phyloP scores from a whole-genome alignment of 2,888 invertebrate species.

The Nineta flava region DNA sequence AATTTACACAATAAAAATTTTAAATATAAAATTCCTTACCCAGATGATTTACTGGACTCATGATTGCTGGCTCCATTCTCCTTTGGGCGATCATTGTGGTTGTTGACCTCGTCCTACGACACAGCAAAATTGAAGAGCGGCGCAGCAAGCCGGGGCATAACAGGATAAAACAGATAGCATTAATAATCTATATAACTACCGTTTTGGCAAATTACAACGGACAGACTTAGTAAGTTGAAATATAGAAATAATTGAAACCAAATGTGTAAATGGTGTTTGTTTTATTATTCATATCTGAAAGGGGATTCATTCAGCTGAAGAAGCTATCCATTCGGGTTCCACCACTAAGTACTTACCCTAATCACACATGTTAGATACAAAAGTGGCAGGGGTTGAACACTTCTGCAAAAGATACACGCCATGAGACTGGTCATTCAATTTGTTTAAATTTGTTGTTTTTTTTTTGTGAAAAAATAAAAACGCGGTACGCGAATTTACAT shows the following conservation, averaged over 20 bases:
- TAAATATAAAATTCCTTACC: conserved; percentile 28
- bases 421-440: conserved; percentile 30
- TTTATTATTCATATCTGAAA: background rate
- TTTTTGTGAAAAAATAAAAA: conserved; percentile 1
- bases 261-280: background rate
- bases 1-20: background rate
- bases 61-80: conserved; percentile 39
- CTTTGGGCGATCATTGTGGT: conserved; percentile 33
- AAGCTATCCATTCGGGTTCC: background rate
- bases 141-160: conserved; percentile 17
- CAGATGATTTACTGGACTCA: conserved; percentile 26
- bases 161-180: conserved; percentile 26
- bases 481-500: background rate
- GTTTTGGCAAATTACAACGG: background rate
- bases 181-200: conserved; percentile 18
- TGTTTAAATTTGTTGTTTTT: conserved; percentile 4
- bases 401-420: conserved; percentile 72
- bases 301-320: background rate
- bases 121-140: conserved; percentile 28
- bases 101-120: conserved; percentile 30
- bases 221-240: background rate
- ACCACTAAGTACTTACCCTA: conserved; percentile 35
- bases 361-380: conserved; percentile 6
- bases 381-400: conserved; percentile 6
- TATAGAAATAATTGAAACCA: background rate